These are phyloP conservation scores for Scolopax mira DNA, from an alignment of 2,113 vertebrate species.

Conservation along the genomic window DNA sequence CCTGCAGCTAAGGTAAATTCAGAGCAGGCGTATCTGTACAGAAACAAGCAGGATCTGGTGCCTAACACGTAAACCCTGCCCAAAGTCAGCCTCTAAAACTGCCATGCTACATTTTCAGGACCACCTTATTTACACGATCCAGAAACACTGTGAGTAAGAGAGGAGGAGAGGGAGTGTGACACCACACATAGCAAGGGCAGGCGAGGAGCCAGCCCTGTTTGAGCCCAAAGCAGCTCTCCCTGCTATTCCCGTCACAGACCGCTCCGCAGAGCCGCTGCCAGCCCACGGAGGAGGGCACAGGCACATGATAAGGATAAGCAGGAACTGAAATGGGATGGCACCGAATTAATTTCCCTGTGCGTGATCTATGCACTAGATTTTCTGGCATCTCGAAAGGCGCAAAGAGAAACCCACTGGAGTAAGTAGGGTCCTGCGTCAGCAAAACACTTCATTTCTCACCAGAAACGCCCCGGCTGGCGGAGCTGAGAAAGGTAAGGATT, in stretches of 20 bases:
- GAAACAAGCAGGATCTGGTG: not conserved
- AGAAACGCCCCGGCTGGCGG: not conserved
- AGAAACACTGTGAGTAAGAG: not conserved
- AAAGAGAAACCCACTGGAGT: conserved; percentile 19
- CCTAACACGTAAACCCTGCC: not conserved
- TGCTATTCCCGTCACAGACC: not conserved
- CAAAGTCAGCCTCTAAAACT: not conserved
- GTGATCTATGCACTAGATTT: conserved; percentile 19
- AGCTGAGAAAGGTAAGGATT: not conserved
- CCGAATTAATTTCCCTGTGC: not conserved
- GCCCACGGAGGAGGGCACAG: not conserved
- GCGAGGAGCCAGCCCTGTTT: not conserved
- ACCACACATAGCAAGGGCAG: not conserved
- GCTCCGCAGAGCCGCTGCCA: not conserved
- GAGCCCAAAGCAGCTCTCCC: not conserved
- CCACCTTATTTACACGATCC: not conserved
- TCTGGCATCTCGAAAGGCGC: not conserved
- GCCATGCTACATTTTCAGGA: not conserved
- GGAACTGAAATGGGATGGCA: conserved; percentile 7
- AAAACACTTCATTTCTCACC: conserved; percentile 7
- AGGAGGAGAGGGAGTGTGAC: not conserved
- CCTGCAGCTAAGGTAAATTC: not conserved
- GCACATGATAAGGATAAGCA: conserved; percentile 44
- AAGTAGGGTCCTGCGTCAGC: conserved; percentile 10
- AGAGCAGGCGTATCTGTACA: not conserved